Evolutionary conservation across 2,797 vertebrate genomes (phyloP).

Genomic region (Prunella strophiata): DNA sequence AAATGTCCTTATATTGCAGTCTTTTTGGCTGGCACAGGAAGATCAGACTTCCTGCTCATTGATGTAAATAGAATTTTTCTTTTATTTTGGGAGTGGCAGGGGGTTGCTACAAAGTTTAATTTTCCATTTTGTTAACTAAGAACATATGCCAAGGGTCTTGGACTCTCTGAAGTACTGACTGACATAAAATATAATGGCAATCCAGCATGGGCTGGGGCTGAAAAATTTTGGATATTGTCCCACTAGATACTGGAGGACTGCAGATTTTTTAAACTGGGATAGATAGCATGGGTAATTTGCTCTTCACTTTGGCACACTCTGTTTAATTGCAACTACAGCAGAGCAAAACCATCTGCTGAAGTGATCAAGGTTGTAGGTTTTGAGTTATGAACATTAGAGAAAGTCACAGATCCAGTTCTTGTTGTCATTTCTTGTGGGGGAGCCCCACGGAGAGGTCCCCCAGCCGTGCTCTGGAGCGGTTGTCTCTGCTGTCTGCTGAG

Average conservation of each 20-base stretch:
- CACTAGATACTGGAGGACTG: conserved; percentile 46
- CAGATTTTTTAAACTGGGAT: conserved; percentile 54
- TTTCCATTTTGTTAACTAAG: conserved; percentile 73
- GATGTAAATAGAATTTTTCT: conserved; percentile 64
- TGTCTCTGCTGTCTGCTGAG: not conserved
- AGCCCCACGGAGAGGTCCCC: not conserved
- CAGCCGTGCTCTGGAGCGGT: not conserved
- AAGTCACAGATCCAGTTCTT: conserved; percentile 40
- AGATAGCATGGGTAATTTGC: conserved; percentile 67
- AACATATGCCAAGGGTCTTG: conserved; percentile 70
- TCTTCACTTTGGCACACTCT: conserved; percentile 66
- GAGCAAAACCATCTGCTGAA: conserved; percentile 69
- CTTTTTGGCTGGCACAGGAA: conserved; percentile 50
- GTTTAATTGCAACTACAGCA: conserved; percentile 66
- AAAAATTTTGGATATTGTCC: conserved; percentile 65
- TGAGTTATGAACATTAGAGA: conserved; percentile 60
- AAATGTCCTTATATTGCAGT: conserved; percentile 27
- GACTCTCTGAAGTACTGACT: conserved; percentile 66
- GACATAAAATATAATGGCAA: conserved; percentile 68
- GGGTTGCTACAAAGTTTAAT: conserved; percentile 71
- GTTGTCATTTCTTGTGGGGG: conserved; percentile 37
- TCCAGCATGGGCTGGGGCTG: conserved; percentile 38
- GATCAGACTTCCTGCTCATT: conserved; percentile 55
- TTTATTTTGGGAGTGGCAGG: conserved; percentile 69
- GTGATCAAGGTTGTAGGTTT: conserved; percentile 58